Evolutionary conservation across 2,113 vertebrate genomes (phyloP), one percentile per base, ranked within the genome.

Genomic region (Oreochromis niloticus): DNA sequence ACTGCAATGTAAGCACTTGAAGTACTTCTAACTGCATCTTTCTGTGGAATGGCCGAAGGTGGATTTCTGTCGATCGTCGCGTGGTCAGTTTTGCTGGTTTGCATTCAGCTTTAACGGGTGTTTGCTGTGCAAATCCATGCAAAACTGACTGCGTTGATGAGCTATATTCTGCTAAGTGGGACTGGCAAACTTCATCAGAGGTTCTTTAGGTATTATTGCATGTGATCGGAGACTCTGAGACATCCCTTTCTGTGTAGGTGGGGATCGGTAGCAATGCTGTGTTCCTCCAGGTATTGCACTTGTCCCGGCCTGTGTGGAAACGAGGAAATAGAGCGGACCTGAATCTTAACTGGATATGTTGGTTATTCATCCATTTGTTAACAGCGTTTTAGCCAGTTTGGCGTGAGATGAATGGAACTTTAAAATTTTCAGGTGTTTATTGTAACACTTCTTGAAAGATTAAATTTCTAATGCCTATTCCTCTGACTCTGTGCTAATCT

Each of bases 61-160:
- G 89, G 6, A 57, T 57, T 88, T 46, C 41, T 19, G 46, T 84
- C 81, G 78, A 81, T 94, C 95, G 92, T 97, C 95, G 95, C 97
- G 91, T 96, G 97, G 96, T 98, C 97, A 99, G 99, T 99, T 99
- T 99, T 99, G 99, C 98, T 98, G 98, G 98, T 99, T 99, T 99
- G 99, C 98, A 97, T 98, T 97, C 98, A 97, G 99, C 98, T 98
- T 97, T 97, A 84, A 94, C 73, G 46, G 93, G 55, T 78, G 86
- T 93, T 94, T 90, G 98, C 98, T 99, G 99, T 99, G 99, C 99
- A 99, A 99, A 99, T 99, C 99, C 99, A 99, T 99, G 99, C 99
- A 99, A 99, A 99, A 99, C 99, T 99, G 98, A 99, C 96, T 93
- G 95, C 94, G 97, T 96, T 96, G 93, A 96, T 97, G 97, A 91